These are phyloP conservation scores for Syngnathoides biaculeatus DNA, from an alignment of 2,113 vertebrate genomes.

Conservation along the genomic window DNA sequence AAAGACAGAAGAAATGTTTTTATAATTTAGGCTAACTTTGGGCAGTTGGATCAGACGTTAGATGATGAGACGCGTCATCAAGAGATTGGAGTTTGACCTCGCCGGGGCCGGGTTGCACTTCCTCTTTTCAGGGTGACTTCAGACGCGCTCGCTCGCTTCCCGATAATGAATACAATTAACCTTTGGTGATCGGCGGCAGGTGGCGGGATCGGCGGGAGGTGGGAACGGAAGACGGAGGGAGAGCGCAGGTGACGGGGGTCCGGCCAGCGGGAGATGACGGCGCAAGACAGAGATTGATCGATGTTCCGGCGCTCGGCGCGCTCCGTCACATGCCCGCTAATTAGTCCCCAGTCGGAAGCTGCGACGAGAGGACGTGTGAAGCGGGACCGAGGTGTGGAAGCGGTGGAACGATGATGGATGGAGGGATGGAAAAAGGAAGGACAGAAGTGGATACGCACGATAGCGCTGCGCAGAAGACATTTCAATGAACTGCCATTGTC, in stretches of 20 bases:
- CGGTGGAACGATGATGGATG: slow-evolving; percentile 34
- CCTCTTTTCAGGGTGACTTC: slow-evolving; percentile 53
- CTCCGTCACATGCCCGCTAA: slow-evolving; percentile 63
- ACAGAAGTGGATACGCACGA: not conserved
- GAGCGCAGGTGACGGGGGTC: slow-evolving; percentile 12
- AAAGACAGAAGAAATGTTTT: not conserved
- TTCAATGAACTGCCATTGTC: not conserved
- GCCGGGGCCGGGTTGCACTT: not conserved
- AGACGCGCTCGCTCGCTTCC: slow-evolving; percentile 24
- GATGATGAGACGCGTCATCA: not conserved
- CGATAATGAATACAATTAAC: slow-evolving; percentile 74
- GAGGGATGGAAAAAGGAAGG: slow-evolving; percentile 12
- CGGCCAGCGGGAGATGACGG: slow-evolving; percentile 36
- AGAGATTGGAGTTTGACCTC: slow-evolving; percentile 38
- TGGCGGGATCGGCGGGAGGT: slow-evolving; percentile 45
- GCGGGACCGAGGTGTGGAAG: slow-evolving; percentile 44
- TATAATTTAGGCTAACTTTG: not conserved
- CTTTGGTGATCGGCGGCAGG: slow-evolving; percentile 53
- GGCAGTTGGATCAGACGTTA: not conserved
- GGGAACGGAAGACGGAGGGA: not conserved
- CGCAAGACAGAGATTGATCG: slow-evolving; percentile 70
- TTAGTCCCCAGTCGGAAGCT: slow-evolving; percentile 57
- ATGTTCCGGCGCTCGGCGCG: slow-evolving; percentile 64
- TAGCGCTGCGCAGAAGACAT: slow-evolving; percentile 4
- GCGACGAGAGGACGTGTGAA: slow-evolving; percentile 38